Percentiles rank a stretch among this genome's conserved stretches.
Conservation (phyloP, 1,140 invertebrate species). For the Drosophila mayri region DNA sequence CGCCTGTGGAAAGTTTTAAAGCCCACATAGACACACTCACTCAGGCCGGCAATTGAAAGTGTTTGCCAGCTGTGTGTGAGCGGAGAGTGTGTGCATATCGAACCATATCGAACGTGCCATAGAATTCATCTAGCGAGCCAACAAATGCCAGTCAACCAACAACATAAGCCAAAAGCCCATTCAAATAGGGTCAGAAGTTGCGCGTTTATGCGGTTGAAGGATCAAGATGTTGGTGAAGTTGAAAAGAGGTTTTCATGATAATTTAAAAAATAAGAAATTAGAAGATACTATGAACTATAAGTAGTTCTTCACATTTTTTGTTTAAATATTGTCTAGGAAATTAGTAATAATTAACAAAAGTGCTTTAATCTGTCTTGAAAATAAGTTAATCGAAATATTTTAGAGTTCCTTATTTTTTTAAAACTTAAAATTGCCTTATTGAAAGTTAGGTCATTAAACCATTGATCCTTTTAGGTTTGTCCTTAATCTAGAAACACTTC, state of each 20-base stretch:
- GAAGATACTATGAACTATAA: neutral
- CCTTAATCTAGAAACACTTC: neutral
- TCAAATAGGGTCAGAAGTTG: constrained; percentile 25
- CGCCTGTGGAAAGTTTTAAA: constrained; percentile 67
- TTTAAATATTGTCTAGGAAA: neutral
- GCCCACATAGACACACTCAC: constrained; percentile 31
- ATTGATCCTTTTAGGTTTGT: too few species aligned
- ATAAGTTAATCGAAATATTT: neutral
- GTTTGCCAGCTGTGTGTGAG: constrained; percentile 35
- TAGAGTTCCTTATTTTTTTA: neutral
- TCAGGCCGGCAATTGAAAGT: constrained; percentile 46
- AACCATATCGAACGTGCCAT: constrained; percentile 57
- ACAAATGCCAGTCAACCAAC: constrained; percentile 41
- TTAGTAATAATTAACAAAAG: too few species aligned
- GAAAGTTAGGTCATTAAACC: too few species aligned
- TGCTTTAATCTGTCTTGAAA: neutral
- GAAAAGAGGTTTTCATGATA: neutral
- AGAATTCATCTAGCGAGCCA: constrained; percentile 46
- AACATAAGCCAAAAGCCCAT: constrained; percentile 19
- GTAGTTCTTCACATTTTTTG: neutral
- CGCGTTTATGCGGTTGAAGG: constrained; percentile 43
- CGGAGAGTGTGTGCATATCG: constrained; percentile 33
- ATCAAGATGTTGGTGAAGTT: constrained; percentile 7
- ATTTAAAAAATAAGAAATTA: fast-evolving
- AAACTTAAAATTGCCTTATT: neutral